Evolutionary conservation across 2,888 invertebrate species (phyloP).

Genomic region (Cheilosia grossa): DNA sequence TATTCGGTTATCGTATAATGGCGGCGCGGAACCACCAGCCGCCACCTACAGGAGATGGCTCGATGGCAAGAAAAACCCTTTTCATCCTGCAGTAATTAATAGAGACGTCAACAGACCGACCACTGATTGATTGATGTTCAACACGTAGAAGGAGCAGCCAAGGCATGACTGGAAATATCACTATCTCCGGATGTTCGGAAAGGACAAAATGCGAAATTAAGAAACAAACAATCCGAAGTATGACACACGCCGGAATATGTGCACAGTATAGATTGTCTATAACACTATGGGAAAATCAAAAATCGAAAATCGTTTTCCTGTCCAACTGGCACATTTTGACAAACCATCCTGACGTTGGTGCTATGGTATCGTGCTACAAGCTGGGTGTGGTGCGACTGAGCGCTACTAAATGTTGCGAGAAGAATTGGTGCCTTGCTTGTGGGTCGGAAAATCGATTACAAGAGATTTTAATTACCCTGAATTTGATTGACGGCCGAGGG

Average conservation of each 20-base stretch:
- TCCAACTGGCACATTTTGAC: conserved; percentile 23
- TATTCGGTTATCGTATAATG: neutral
- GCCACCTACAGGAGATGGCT: neutral
- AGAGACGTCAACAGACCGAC: conserved; percentile 59
- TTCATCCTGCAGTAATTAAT: conserved; percentile 63
- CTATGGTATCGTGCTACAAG: conserved; percentile 18
- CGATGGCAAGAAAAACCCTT: conserved; percentile 32
- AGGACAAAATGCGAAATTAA: conserved; percentile 38
- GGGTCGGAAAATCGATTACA: conserved; percentile 59
- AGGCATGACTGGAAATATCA: conserved; percentile 19
- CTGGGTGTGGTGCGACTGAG: conserved; percentile 4
- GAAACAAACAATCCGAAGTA: conserved; percentile 15
- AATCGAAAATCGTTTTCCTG: conserved; percentile 33
- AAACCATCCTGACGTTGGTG: conserved; percentile 13
- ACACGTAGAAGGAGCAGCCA: conserved; percentile 41
- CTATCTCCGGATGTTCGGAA: conserved; percentile 13
- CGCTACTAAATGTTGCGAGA: conserved; percentile 3
- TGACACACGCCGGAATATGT: conserved; percentile 14
- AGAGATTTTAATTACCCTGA: conserved; percentile 54
- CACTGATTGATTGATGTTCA: conserved; percentile 73
- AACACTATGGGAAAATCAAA: conserved; percentile 14
- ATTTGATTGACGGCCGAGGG: conserved; percentile 66
- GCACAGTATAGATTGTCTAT: neutral
- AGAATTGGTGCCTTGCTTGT: neutral
- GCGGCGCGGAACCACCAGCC: neutral